These are phyloP conservation scores for Leptocoma aspasia DNA, from an alignment of 2,113 vertebrate genomes.

Conservation along the genomic window DNA sequence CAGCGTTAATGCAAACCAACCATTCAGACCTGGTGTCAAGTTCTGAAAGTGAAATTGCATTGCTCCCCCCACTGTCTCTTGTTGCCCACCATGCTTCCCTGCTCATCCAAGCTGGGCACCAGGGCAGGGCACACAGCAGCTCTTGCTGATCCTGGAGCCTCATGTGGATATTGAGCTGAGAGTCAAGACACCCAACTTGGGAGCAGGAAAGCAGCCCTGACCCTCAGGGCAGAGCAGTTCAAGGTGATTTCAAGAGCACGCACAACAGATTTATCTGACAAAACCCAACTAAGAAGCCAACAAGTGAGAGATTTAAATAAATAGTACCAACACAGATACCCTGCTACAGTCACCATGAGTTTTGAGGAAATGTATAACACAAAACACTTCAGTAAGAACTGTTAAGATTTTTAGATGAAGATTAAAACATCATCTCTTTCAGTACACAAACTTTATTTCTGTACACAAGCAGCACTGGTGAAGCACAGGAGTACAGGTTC, in stretches of 20 bases:
- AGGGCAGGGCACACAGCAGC: background rate
- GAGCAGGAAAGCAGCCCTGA: background rate
- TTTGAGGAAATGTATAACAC: background rate
- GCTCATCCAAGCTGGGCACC: background rate
- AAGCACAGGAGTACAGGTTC: background rate
- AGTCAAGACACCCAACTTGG: background rate
- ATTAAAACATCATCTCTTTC: background rate
- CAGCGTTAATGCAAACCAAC: background rate
- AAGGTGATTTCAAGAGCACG: background rate
- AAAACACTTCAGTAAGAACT: background rate
- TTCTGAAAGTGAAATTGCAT: background rate
- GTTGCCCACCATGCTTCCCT: background rate
- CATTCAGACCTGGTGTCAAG: background rate
- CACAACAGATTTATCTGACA: background rate
- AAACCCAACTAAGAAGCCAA: background rate
- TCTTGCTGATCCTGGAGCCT: background rate
- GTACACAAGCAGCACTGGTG: background rate
- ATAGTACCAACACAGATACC: background rate
- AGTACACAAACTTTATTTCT: background rate
- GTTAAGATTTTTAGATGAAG: background rate
- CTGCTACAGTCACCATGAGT: background rate
- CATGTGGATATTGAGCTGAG: background rate
- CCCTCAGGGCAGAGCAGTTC: background rate
- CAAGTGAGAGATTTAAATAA: background rate
- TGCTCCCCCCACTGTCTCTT: rapidly evolving